Base-by-base conservation (phyloP, 1,140 invertebrate species). In the Polypedilum vanderplanki region DNA sequence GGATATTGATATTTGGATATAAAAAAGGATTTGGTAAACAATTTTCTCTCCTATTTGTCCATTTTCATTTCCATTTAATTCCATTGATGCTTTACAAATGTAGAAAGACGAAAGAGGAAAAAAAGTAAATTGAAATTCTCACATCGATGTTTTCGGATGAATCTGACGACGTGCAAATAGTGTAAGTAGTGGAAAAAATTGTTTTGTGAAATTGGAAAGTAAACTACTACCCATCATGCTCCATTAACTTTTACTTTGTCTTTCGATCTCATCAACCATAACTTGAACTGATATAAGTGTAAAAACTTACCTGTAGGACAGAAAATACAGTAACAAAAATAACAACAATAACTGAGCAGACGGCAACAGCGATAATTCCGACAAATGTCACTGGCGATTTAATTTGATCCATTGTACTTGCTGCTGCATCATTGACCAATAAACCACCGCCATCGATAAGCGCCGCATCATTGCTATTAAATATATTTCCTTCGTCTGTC, bases 291-390 rank as follows among this genome's bases (percentile, higher is more conserved):
- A 33, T 1, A 5, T 33, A 33, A 33, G 5, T 33, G 1, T 33
- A 33, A 33, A 33, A 33, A 33, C 81, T 78, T 80, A 91, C 90
- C 87, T 91, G 90, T 77, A 91, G 80, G 22, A 87, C 85, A 76
- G 89, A 84, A 81, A 91, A 90, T 77, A 91, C 87, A 22, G 88
- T 84, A 8, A 86, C 85, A 78, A 91, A 90, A 33, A 90, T 81
- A 3, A 88, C 86, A 17, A 90, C 85, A 22, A 89, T 87, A 73
- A 88, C 85, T 76, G 90, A 81, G 79, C 89, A 90, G 64, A 87
- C 88, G 67, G 87, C 87, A 70, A 90, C 84, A 8, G 88, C 88
- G 77, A 90, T 82, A 1, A 87, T 87, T 0, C 88, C 90, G 57
- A 89, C 85, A 20, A 87, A 86, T 67, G 87, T 87, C 75, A 89